Conservation (phyloP, 2,113 vertebrate genomes). For the Sarotherodon lohbergeri region DNA sequence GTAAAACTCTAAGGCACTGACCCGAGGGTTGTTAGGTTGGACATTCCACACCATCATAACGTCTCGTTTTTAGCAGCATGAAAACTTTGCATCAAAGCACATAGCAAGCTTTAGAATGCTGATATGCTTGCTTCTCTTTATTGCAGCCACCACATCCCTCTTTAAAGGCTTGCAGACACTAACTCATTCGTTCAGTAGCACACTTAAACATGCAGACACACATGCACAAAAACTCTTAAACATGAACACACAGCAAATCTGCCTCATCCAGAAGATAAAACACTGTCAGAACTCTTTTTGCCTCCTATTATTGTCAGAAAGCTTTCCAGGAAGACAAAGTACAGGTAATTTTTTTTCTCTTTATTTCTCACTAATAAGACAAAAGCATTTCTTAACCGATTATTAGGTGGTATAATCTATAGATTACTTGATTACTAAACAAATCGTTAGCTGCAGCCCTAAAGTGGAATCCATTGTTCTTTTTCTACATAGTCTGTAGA, state of each 20-base stretch:
- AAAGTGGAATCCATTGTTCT: neutral
- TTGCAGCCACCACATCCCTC: neutral
- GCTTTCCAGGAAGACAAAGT: neutral
- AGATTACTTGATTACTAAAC: neutral
- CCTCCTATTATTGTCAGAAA: neutral
- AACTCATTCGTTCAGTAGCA: neutral
- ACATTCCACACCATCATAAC: neutral
- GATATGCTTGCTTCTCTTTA: neutral
- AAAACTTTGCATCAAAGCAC: neutral
- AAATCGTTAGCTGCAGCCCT: neutral
- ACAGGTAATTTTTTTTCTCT: fast-evolving
- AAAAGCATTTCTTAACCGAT: neutral
- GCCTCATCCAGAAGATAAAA: neutral
- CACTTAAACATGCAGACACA: neutral
- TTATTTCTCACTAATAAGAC: neutral
- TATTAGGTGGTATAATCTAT: neutral
- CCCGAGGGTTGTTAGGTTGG: neutral
- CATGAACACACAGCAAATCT: neutral
- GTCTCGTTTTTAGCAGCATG: fast-evolving
- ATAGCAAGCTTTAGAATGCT: neutral
- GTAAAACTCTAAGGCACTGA: neutral
- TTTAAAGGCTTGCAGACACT: neutral
- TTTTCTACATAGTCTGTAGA: neutral
- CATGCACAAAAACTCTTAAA: neutral
- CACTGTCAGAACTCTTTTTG: neutral